Evolutionary conservation across 1,140 invertebrate genomes (phyloP), one percentile per base, ranked within the genome.

Genomic region (Lysiphlebus fabarum): DNA sequence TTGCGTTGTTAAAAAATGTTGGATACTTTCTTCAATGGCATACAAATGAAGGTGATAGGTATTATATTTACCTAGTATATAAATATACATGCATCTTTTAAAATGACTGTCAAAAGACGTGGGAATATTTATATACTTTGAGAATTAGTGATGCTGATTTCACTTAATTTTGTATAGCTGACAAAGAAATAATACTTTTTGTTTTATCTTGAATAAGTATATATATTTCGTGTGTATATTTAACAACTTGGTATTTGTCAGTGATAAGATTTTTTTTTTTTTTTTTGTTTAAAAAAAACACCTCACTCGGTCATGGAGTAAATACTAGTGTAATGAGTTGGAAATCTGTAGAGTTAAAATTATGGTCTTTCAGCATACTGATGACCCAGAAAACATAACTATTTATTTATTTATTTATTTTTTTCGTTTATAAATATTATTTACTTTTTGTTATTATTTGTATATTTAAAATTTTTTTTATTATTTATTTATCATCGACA

Each of bases 321-420:
- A 37, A 50, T 45, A 33, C 40, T 38, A 55, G 47, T 48, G 55
- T 60, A 55, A 60, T 59, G 58, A 45, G 42, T 60, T 50, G 53
- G 51, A 55, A 60, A 48, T 55, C 50, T 53, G 53, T 48, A 37
- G 17, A n/a, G 44, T 47, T 60, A 6, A 55, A 59, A 60, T 55
- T 60, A 60, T 34, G 40, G 58, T 55, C 12, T 48, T 60, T 41
- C 14, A 49, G 36, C 41, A 36, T 38, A 60, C 45, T 43, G 41
- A 44, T 60, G 58, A 60, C 58, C 58, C 47, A 60, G 44, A 55
- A 55, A 60, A 47, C 42, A 54, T 48, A 33, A n/a, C 47, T 55
- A 17, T 26, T n/a, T n/a, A n/a, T n/a, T n/a, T n/a, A n/a, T n/a
- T n/a, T n/a, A n/a, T n/a, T 42, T 37, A 33, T 17, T 55, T 55